phyloP scores from a whole-genome alignment of 2,888 invertebrate genomes.

The Apotomis betuletana region DNA sequence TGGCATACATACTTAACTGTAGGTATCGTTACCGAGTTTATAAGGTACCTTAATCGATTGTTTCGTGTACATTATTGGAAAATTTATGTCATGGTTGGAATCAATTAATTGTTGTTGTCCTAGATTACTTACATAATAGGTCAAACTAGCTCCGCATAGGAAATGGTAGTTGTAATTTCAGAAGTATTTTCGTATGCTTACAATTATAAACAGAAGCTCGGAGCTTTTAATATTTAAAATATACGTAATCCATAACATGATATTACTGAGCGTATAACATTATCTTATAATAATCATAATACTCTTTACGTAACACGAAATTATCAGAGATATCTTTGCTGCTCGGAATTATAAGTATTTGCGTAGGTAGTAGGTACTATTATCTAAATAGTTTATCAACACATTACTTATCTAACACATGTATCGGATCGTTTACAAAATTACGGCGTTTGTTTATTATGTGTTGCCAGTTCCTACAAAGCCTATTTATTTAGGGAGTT shows the following conservation, averaged over 20 bases:
- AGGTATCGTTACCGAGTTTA: too few species aligned
- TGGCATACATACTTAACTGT: too few species aligned
- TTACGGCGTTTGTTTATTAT: slow-evolving; percentile 25
- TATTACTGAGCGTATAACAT: neutral
- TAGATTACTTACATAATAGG: slow-evolving; percentile 10
- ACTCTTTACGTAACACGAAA: neutral
- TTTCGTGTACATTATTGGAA: too few species aligned
- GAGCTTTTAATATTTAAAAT: neutral
- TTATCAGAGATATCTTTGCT: neutral
- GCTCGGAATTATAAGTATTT: neutral
- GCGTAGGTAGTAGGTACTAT: neutral
- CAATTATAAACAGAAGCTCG: neutral
- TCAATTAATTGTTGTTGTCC: neutral
- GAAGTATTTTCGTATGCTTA: slow-evolving; percentile 11
- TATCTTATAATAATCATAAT: too few species aligned
- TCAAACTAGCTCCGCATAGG: slow-evolving; percentile 12
- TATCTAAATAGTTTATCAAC: too few species aligned
- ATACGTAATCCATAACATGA: too few species aligned
- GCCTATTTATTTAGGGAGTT: slow-evolving; percentile 16
- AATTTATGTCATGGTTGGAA: too few species aligned
- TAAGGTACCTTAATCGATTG: too few species aligned
- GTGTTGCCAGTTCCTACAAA: slow-evolving; percentile 25
- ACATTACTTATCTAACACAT: too few species aligned
- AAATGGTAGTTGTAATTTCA: slow-evolving; percentile 5
- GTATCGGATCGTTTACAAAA: slow-evolving; percentile 26